Evolutionary conservation across 1,140 invertebrate species (phyloP).

Genomic region (Reticulitermes speratus): DNA sequence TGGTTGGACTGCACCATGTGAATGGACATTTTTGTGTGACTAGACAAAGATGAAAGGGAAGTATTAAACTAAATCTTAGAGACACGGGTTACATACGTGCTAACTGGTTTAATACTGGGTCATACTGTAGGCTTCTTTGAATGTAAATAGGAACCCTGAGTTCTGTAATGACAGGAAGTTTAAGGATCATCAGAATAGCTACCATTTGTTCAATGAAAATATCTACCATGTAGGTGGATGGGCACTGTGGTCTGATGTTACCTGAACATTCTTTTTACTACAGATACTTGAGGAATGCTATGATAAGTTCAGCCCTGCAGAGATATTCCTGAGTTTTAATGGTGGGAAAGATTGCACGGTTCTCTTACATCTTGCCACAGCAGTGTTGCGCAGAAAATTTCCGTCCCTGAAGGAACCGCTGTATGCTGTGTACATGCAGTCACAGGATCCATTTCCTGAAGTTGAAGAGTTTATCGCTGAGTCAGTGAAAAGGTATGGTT

Average conservation of each 20-base stretch:
- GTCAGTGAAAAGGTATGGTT: slow-evolving; percentile 55
- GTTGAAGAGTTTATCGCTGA: slow-evolving; percentile 80
- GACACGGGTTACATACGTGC: no score
- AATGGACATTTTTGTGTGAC: no score
- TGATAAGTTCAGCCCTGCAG: slow-evolving; percentile 59
- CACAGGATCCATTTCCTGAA: slow-evolving; percentile 77
- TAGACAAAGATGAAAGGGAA: no score
- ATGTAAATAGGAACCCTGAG: no score
- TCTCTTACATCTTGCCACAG: slow-evolving; percentile 74
- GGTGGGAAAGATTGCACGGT: slow-evolving; percentile 97
- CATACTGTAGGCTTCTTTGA: no score
- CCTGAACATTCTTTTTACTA: slow-evolving; percentile 34
- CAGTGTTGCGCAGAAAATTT: slow-evolving; percentile 58
- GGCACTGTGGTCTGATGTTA: not conserved
- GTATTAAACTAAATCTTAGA: no score
- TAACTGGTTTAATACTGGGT: no score
- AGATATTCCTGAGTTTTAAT: slow-evolving; percentile 90
- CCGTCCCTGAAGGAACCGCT: slow-evolving; percentile 47
- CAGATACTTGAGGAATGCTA: slow-evolving; percentile 45
- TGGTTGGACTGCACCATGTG: no score
- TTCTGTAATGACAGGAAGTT: no score
- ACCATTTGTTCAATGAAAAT: no score
- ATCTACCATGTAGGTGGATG: not conserved
- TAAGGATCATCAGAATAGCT: no score
- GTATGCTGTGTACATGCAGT: slow-evolving; percentile 73